Percentiles rank a stretch among this genome's conserved stretches.
These are phyloP conservation scores for Oreocharis arfaki DNA, from an alignment of 2,113 vertebrate species.

Conservation along the genomic window DNA sequence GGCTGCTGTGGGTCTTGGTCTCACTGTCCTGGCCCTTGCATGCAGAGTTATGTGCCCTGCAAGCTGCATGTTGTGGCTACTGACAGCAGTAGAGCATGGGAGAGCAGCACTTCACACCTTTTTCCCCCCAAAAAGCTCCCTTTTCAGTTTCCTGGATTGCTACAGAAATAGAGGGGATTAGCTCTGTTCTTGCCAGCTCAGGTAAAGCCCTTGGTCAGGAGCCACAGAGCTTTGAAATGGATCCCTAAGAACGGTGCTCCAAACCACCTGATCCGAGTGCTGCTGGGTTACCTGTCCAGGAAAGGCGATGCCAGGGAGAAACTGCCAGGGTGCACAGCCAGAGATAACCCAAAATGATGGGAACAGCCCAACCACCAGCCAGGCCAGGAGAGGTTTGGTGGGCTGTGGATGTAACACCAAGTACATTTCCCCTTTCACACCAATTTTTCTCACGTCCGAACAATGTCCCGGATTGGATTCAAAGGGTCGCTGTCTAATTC, in stretches of 20 bases:
- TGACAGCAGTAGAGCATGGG: background rate
- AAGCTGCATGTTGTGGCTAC: background rate
- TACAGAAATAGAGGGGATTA: background rate
- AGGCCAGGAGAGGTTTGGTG: background rate
- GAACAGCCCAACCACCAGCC: background rate
- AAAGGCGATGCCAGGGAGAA: background rate
- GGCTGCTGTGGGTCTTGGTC: background rate
- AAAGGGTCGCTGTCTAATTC: background rate
- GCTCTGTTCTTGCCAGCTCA: background rate
- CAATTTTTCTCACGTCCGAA: background rate
- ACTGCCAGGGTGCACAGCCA: background rate
- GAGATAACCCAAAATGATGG: accelerated
- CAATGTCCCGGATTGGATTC: background rate
- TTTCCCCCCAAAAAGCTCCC: background rate
- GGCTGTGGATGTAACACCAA: background rate
- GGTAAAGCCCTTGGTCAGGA: background rate
- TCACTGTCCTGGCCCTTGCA: background rate
- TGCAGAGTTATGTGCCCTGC: background rate
- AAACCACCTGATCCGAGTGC: background rate
- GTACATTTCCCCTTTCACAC: background rate
- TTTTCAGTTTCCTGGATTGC: background rate
- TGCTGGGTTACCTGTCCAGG: background rate
- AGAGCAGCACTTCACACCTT: background rate
- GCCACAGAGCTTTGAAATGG: background rate
- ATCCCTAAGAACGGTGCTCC: background rate